Evolutionary conservation across 64 coral and sea anemone genomes (phyloP).

Genomic region (Montipora efflorescens): DNA sequence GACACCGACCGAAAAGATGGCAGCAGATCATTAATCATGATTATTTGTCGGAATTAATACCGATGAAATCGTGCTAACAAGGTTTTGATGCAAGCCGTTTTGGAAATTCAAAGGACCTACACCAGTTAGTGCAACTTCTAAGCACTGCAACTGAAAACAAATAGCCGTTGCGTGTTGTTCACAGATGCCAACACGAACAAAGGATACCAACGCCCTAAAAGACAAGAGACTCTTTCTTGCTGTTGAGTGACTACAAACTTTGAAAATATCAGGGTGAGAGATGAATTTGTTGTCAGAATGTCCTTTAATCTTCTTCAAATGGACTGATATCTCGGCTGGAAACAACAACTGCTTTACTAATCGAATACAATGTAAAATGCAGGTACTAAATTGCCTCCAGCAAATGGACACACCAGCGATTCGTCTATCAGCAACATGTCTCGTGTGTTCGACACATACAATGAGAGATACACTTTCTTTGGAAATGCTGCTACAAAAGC

Average conservation of each 20-base stretch:
- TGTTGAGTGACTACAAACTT: neutral
- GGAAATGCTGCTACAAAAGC: neutral
- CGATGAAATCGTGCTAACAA: conserved; percentile 62
- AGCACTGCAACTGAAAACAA: neutral
- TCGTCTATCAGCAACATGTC: neutral
- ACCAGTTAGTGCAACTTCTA: neutral
- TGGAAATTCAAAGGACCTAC: neutral
- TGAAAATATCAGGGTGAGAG: neutral
- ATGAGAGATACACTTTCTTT: neutral
- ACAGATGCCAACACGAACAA: conserved; percentile 43
- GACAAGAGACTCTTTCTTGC: conserved; percentile 40
- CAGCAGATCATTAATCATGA: conserved; percentile 60
- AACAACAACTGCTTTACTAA: neutral
- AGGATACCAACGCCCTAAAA: conserved; percentile 38
- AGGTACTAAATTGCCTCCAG: neutral
- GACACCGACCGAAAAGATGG: conserved; percentile 19
- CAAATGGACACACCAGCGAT: neutral
- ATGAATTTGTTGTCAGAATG: neutral
- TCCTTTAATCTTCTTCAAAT: neutral
- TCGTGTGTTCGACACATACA: neutral
- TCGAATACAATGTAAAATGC: neutral
- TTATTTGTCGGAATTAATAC: conserved; percentile 42
- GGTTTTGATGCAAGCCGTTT: neutral
- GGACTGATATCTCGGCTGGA: neutral
- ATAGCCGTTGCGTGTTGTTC: neutral